phyloP scores from a whole-genome alignment of 2,888 invertebrate genomes.

The Cephus spinipes region DNA sequence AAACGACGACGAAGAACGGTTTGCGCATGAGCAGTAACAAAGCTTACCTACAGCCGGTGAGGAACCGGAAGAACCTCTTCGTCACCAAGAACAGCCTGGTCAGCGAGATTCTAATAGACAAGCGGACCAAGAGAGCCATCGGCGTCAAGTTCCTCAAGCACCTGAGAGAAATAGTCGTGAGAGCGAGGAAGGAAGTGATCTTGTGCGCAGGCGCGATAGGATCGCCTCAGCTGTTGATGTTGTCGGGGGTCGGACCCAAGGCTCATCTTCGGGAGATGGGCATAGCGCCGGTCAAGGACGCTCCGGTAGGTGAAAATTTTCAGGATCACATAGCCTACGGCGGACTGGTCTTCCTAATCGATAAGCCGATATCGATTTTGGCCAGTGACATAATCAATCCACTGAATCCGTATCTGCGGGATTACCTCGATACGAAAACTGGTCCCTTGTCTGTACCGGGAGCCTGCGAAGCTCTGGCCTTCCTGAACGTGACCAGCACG shows the following conservation, averaged over 20 bases:
- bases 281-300: conserved; percentile 71
- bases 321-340: conserved; percentile 79
- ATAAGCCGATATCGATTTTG: conserved; percentile 43
- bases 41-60: conserved; percentile 75
- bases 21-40: conserved; percentile 76
- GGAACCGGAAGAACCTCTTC: conserved; percentile 73
- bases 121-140: conserved; percentile 69
- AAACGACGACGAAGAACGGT: conserved; percentile 75
- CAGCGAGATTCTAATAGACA: conserved; percentile 71
- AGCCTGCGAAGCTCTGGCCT: conserved; percentile 76
- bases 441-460: conserved; percentile 75
- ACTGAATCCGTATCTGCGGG: conserved; percentile 48
- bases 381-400: conserved; percentile 26
- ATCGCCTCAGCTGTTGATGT: conserved; percentile 82
- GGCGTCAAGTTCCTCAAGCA: conserved; percentile 73
- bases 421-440: conserved; percentile 70
- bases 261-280: conserved; percentile 71
- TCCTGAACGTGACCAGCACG: conserved; percentile 73
- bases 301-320: conserved; percentile 76
- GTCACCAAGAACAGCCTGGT: conserved; percentile 73
- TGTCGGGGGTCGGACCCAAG: conserved; percentile 81
- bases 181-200: conserved; percentile 79
- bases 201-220: conserved; percentile 82
- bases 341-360: conserved; percentile 72
- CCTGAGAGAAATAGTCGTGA: conserved; percentile 68